phyloP scores from a whole-genome alignment of 2,113 vertebrate genomes.

The Phoxinus phoxinus region DNA sequence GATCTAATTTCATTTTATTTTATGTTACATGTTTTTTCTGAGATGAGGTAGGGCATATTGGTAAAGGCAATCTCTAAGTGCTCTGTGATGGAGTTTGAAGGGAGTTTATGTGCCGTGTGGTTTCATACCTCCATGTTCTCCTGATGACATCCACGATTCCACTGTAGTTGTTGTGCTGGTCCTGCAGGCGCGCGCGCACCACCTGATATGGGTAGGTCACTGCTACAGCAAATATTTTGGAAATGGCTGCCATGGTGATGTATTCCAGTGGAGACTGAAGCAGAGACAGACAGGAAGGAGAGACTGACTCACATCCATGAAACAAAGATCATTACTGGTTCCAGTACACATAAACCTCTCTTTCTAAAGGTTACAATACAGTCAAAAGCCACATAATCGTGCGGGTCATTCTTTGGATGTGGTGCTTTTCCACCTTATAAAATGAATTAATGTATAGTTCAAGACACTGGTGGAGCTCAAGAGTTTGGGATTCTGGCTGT shows the following conservation, averaged over 20 bases:
- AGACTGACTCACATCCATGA: not conserved
- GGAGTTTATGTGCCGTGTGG: not conserved
- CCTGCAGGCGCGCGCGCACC: slow-evolving; percentile 85
- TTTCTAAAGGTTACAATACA: slow-evolving; percentile 7
- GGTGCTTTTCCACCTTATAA: not conserved
- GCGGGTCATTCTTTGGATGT: not conserved
- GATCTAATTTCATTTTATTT: not conserved
- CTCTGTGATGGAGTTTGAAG: not conserved
- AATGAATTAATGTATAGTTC: not conserved
- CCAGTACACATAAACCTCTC: not conserved
- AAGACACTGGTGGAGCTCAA: not conserved
- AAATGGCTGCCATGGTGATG: slow-evolving; percentile 83
- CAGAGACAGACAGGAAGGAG: slow-evolving; percentile 46
- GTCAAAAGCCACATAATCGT: not conserved
- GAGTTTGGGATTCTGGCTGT: not conserved
- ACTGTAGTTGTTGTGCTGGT: slow-evolving; percentile 81
- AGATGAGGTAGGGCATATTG: too few species aligned
- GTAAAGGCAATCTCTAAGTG: not conserved
- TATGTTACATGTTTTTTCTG: not conserved
- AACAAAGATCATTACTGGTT: not conserved
- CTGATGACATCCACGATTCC: slow-evolving; percentile 81
- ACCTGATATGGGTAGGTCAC: slow-evolving; percentile 89
- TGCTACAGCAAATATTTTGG: slow-evolving; percentile 86
- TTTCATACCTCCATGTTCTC: slow-evolving; percentile 82
- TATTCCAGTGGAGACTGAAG: slow-evolving; percentile 83